Conservation (phyloP, 1,140 invertebrate species). For the Dinothrombium tinctorium region DNA sequence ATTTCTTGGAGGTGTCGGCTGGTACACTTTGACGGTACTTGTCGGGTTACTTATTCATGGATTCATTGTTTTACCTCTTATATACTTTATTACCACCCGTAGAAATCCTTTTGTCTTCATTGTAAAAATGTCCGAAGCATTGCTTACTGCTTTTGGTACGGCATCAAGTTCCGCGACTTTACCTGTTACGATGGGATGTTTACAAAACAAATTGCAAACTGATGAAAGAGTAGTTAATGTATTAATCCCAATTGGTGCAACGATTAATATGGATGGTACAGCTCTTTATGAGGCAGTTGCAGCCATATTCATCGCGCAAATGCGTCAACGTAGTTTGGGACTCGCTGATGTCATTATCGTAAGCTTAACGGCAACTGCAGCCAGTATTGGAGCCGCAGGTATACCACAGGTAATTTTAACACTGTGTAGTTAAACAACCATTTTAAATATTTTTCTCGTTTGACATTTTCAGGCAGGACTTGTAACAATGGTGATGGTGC, state of each 20-base stretch:
- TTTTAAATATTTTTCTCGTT: too few species aligned
- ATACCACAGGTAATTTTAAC: conserved; percentile 44
- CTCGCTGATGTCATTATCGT: conserved; percentile 65
- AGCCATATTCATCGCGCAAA: conserved; percentile 78
- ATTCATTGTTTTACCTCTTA: conserved; percentile 21
- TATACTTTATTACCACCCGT: conserved; percentile 22
- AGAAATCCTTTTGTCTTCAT: conserved; percentile 25
- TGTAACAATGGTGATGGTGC: conserved; percentile 34
- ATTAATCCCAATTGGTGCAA: conserved; percentile 70
- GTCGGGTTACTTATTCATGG: conserved; percentile 25
- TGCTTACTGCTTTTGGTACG: conserved; percentile 27
- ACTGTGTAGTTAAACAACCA: neutral
- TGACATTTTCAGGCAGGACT: conserved; percentile 20
- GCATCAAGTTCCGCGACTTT: conserved; percentile 19
- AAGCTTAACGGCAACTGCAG: conserved; percentile 74
- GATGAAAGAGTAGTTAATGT: conserved; percentile 34
- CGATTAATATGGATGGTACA: conserved; percentile 87
- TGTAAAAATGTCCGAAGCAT: conserved; percentile 23
- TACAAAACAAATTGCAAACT: conserved; percentile 29
- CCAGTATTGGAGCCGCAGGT: conserved; percentile 82
- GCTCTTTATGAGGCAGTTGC: conserved; percentile 84
- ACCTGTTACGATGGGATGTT: conserved; percentile 30
- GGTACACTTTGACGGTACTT: conserved; percentile 27
- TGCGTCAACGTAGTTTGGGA: conserved; percentile 42
- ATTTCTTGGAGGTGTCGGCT: conserved; percentile 26